Evolutionary conservation across 2,113 vertebrate genomes (phyloP).

Genomic region (Acanthochromis polyacanthus): DNA sequence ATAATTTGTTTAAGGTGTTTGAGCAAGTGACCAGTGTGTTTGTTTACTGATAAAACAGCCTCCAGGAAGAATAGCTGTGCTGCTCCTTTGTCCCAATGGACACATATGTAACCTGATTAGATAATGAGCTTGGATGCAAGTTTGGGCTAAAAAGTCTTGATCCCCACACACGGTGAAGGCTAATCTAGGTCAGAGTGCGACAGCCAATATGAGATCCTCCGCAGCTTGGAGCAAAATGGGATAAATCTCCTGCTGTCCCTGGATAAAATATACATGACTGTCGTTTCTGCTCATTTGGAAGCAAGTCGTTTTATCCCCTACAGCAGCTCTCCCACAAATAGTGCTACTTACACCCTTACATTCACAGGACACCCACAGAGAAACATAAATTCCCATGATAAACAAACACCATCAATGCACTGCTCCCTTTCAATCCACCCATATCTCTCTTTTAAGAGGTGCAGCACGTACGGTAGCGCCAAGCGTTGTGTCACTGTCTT

Average conservation of each 20-base stretch:
- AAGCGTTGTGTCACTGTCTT: conserved; percentile 54
- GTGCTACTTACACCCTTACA: conserved; percentile 42
- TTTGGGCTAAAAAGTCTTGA: conserved; percentile 16
- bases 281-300: conserved; percentile 51
- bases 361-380: conserved; percentile 30
- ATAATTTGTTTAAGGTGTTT: not conserved
- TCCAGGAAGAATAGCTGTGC: not conserved
- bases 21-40: not conserved
- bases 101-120: not conserved
- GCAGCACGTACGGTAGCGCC: conserved; percentile 26
- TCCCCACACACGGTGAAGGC: conserved; percentile 32
- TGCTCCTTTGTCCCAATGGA: not conserved
- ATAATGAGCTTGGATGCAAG: not conserved
- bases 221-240: conserved; percentile 56
- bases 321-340: conserved; percentile 33
- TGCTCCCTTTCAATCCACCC: conserved; percentile 37
- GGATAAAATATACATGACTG: conserved; percentile 76
- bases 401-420: conserved; percentile 48
- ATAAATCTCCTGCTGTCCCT: conserved; percentile 57
- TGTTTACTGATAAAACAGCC: not conserved
- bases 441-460: conserved; percentile 32
- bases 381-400: conserved; percentile 37
- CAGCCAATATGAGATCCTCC: conserved; percentile 32
- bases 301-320: conserved; percentile 46
- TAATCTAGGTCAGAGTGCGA: conserved; percentile 60